Conservation (phyloP, 1,140 invertebrate genomes). For the Cyclargus thomasi region DNA sequence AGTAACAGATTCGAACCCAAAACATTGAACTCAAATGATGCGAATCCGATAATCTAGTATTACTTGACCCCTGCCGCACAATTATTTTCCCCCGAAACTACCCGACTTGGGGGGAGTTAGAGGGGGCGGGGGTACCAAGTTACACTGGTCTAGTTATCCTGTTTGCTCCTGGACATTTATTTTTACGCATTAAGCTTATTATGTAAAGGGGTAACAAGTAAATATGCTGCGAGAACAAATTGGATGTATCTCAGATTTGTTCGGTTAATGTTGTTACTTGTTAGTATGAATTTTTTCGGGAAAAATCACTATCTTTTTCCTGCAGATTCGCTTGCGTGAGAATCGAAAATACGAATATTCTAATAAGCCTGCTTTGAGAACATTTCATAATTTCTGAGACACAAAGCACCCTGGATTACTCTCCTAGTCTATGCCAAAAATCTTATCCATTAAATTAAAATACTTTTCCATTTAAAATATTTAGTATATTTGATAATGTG, state of each 20-base stretch:
- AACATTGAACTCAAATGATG: slow-evolving; percentile 62
- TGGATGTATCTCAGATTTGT: background rate
- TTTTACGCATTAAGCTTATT: slow-evolving; percentile 53
- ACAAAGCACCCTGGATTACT: too few relatives aligned
- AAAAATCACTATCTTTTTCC: background rate
- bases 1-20: slow-evolving; percentile 50
- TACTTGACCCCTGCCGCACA: slow-evolving; percentile 30
- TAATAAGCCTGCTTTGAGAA: too few relatives aligned
- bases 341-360: too few relatives aligned
- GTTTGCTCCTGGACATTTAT: slow-evolving; percentile 56
- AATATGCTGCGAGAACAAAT: slow-evolving; percentile 13
- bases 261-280: background rate
- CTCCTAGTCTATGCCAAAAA: too few relatives aligned
- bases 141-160: slow-evolving; percentile 48
- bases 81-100: slow-evolving; percentile 22
- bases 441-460: too few relatives aligned
- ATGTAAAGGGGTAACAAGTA: slow-evolving; percentile 27
- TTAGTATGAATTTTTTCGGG: background rate
- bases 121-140: slow-evolving; percentile 27
- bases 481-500: too few relatives aligned
- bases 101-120: slow-evolving; percentile 19
- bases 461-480: too few relatives aligned
- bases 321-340: too few relatives aligned
- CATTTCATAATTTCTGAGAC: too few relatives aligned
- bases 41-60: slow-evolving; percentile 41